Conservation (phyloP, 2,797 vertebrate species). For the Neosilurus mollespiculum region DNA sequence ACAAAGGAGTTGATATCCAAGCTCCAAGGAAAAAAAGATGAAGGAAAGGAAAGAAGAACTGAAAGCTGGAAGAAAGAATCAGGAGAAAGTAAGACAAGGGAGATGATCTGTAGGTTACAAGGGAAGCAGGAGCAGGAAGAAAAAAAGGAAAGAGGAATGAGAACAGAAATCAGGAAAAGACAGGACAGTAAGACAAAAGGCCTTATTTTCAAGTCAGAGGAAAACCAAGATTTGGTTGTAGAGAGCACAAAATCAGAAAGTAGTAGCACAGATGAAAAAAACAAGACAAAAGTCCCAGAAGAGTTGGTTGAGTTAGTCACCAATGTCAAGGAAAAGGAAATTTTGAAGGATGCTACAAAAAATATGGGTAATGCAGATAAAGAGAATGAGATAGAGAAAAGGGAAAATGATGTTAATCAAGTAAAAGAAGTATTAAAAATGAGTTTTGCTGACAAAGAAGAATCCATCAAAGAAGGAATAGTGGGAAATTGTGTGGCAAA, state of each 20-base stretch:
- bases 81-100: constrained; percentile 72
- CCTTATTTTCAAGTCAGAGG: constrained; percentile 72
- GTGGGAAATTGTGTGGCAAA: constrained; percentile 64
- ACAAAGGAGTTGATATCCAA: constrained; percentile 77
- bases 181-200: constrained; percentile 71
- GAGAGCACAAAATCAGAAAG: constrained; percentile 66
- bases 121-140: constrained; percentile 71
- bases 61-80: constrained; percentile 66
- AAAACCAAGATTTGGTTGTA: constrained; percentile 71
- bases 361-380: constrained; percentile 40
- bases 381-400: constrained; percentile 28
- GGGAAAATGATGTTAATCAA: constrained; percentile 1
- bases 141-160: constrained; percentile 74
- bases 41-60: constrained; percentile 67
- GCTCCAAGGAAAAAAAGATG: constrained; percentile 73
- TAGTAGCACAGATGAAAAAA: constrained; percentile 61
- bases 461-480: constrained; percentile 50
- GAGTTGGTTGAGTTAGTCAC: constrained; percentile 53
- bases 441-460: constrained; percentile 54
- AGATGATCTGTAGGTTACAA: constrained; percentile 73
- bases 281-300: constrained; percentile 56
- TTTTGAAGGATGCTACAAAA: constrained; percentile 17
- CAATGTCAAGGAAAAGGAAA: constrained; percentile 51
- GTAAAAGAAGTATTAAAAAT: constrained; percentile 60
- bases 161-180: constrained; percentile 64